A percentile compares a stretch with the other conserved stretches of the same genome.
Evolutionary conservation across 2,797 vertebrate species (phyloP).

Genomic region (Acipenser ruthenus): DNA sequence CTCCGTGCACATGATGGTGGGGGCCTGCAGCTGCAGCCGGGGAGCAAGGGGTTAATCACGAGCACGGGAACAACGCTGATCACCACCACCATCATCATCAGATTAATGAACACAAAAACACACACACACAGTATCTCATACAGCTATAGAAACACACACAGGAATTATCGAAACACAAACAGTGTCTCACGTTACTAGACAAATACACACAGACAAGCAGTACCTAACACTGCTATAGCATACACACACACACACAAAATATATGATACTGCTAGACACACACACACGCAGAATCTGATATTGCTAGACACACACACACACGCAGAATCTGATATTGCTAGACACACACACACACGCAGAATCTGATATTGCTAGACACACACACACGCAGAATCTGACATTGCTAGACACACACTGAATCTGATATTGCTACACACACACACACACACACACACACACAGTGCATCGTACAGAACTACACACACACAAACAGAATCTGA

Average conservation of each 20-base stretch:
- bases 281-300: not conserved
- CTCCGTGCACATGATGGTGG: constrained; percentile 86
- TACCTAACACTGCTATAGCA: not conserved
- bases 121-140: not conserved
- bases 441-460: not conserved
- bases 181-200: not conserved
- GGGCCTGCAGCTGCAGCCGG: constrained; percentile 40
- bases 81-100: not conserved
- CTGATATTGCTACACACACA: not conserved
- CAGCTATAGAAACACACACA: not conserved
- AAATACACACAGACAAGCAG: not conserved
- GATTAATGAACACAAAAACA: not conserved
- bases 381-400: too few relatives aligned
- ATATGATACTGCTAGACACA: not conserved
- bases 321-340: not conserved
- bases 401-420: not conserved
- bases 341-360: not conserved
- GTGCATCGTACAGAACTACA: too few relatives aligned
- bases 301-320: too few relatives aligned
- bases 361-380: not conserved
- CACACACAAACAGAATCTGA: not conserved
- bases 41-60: not conserved
- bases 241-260: not conserved
- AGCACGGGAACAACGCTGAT: too few relatives aligned
- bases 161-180: not conserved